Evolutionary conservation across 2,113 vertebrate species (phyloP).

Genomic region (Peromyscus californicus): DNA sequence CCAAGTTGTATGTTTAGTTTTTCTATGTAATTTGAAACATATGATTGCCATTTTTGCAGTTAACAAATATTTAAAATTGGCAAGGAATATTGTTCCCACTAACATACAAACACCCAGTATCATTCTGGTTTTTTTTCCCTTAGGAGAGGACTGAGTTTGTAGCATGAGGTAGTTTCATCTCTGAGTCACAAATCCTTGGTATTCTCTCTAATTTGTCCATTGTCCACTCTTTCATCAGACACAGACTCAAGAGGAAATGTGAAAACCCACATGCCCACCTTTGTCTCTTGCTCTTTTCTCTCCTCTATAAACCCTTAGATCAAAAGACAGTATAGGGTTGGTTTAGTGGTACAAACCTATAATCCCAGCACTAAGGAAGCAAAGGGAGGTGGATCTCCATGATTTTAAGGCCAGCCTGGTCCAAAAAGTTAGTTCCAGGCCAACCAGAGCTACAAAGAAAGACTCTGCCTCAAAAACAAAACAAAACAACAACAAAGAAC

Average conservation of each 20-base stretch:
- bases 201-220: neutral
- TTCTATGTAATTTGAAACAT: neutral
- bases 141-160: neutral
- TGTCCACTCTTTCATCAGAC: neutral
- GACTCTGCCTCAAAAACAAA: neutral
- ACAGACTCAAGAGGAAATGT: neutral
- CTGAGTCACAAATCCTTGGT: neutral
- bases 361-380: neutral
- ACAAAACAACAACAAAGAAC: neutral
- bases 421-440: neutral
- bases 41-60: neutral
- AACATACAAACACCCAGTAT: neutral
- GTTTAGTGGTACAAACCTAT: neutral
- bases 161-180: neutral
- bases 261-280: neutral
- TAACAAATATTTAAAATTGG: conserved; percentile 50
- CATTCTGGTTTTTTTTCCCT: neutral
- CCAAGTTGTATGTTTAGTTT: neutral
- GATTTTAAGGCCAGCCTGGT: neutral
- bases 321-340: neutral
- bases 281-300: neutral
- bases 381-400: neutral
- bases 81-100: conserved; percentile 3
- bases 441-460: neutral
- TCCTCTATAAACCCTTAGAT: neutral